phyloP scores from a whole-genome alignment of 2,113 vertebrate species.

The Hystrix cristata region DNA sequence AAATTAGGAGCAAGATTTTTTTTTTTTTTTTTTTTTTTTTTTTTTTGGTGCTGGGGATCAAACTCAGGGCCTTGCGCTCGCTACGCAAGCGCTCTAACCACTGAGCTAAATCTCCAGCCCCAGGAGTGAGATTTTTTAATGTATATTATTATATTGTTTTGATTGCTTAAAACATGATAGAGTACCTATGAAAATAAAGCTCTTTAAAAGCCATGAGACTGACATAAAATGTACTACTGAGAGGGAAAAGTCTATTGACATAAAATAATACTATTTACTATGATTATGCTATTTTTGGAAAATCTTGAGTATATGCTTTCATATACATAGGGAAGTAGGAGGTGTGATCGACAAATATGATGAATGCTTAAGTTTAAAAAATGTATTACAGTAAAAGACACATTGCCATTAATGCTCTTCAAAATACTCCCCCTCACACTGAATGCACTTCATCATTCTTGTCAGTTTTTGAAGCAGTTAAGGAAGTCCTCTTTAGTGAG shows the following conservation, averaged over 20 bases:
- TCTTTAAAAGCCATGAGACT: neutral
- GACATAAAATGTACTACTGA: neutral
- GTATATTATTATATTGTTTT: constrained; percentile 15
- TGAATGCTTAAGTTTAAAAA: neutral
- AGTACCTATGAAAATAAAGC: neutral
- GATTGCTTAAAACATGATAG: neutral
- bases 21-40: too few relatives aligned
- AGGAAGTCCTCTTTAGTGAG: neutral
- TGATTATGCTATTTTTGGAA: neutral
- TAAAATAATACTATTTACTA: neutral
- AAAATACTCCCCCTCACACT: neutral
- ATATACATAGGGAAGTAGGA: neutral
- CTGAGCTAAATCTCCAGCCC: too few relatives aligned
- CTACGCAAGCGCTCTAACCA: too few relatives aligned
- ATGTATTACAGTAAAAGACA: neutral
- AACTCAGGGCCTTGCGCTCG: too few relatives aligned
- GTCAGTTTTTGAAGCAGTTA: neutral
- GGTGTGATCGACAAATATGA: neutral
- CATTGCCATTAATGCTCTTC: neutral
- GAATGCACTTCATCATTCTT: neutral
- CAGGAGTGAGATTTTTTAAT: neutral
- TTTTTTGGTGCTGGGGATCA: too few relatives aligned
- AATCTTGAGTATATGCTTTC: neutral
- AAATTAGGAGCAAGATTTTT: neutral
- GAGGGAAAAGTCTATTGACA: neutral